phyloP scores from a whole-genome alignment of 2,888 invertebrate species.

The Ennomos quercinarius region DNA sequence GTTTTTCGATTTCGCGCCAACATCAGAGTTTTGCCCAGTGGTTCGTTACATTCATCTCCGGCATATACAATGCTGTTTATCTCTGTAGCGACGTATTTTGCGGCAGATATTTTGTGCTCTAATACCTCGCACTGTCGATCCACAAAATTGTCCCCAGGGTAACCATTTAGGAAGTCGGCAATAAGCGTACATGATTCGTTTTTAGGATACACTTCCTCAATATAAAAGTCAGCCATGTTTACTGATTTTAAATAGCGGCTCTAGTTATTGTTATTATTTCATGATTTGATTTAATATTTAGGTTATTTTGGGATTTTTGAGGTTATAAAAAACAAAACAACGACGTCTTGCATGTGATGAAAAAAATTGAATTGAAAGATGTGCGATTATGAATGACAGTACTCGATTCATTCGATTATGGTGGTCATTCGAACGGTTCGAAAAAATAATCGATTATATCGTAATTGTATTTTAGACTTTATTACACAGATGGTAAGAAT shows the following conservation, averaged over 20 bases:
- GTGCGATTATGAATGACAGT: too few relatives aligned
- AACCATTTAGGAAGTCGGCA: slow-evolving; percentile 72
- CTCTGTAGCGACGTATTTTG: slow-evolving; percentile 54
- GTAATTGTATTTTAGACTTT: too few relatives aligned
- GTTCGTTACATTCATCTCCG: slow-evolving; percentile 63
- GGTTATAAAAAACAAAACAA: too few relatives aligned
- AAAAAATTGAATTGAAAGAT: too few relatives aligned
- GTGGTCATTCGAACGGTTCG: too few relatives aligned
- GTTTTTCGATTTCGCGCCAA: slow-evolving; percentile 63
- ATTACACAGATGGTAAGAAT: too few relatives aligned
- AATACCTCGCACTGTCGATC: slow-evolving; percentile 52
- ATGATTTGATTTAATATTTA: too few relatives aligned
- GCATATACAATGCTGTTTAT: slow-evolving; percentile 61
- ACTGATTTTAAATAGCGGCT: slow-evolving; percentile 5
- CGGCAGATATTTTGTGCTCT: slow-evolving; percentile 49
- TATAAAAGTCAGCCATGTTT: slow-evolving; percentile 62
- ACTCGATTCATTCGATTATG: too few relatives aligned
- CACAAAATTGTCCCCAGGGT: slow-evolving; percentile 58
- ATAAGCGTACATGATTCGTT: slow-evolving; percentile 54
- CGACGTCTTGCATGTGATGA: too few relatives aligned
- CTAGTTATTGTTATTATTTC: too few relatives aligned
- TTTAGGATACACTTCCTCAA: slow-evolving; percentile 65
- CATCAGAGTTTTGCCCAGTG: slow-evolving; percentile 61
- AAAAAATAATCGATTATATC: too few relatives aligned
- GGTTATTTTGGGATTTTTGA: too few relatives aligned